Base-by-base conservation (phyloP, 2,888 invertebrate species). In the Pollenia angustigena region DNA sequence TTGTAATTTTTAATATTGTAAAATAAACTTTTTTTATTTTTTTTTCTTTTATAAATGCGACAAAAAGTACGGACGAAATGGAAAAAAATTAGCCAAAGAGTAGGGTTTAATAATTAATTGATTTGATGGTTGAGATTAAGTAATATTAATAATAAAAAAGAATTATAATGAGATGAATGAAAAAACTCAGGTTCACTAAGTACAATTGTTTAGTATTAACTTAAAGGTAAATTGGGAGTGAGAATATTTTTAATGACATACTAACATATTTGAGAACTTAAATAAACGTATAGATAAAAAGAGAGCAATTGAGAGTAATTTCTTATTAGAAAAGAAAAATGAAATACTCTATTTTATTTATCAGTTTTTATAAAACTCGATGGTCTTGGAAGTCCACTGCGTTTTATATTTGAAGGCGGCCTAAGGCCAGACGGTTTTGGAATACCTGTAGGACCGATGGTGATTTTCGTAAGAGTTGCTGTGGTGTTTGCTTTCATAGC, bases 361-460 rank as follows among this genome's bases (percentile, higher is more conserved):
- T 86, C 71, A 52, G 81, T 72, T 78, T 85, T 87, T 68, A 76
- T 71, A 76, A 87, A 82, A 85, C 85, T 85, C 14, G 82, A 82
- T 72, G 85, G 87, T 71, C 85, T 82, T 52, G 93, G 93, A 84
- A 93, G 90, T 44, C 92, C 93, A 89, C 93, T 93, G 85, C 92
- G 91, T 89, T 89, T 88, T 79, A 90, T 91, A 52, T 82, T 84
- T 62, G 92, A 90, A 8, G 93, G 93, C 62, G 90, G 92, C 58
- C 93, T 89, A 60, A 93, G 87, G 44, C 93, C 92, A 48, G 92
- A 92, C 10, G 93, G 93, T 87, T 93, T 93, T 12, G 92, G 92
- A 85, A 93, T 92, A 78, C 92, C 92, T 32, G 91, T 91, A 78
- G 90, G 85, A 71, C 91, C 90, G n/a, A 90, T 90, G 14, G 90